Conservation (phyloP, 2,888 invertebrate genomes). For the Dynastes grantii region DNA sequence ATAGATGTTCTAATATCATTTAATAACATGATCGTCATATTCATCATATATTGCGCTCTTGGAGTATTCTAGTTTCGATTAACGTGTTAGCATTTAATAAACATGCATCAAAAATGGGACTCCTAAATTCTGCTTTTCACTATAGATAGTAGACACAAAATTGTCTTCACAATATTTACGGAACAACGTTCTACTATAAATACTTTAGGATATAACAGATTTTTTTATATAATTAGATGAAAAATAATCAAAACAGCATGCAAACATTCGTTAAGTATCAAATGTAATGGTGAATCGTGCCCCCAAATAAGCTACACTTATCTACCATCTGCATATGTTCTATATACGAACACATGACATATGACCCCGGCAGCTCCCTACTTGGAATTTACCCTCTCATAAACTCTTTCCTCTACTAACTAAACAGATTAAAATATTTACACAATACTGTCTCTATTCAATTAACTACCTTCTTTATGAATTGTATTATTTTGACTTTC, state of each 20-base stretch:
- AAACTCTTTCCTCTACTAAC: constrained; percentile 3
- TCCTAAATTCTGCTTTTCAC: constrained; percentile 2
- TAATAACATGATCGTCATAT: too few relatives aligned
- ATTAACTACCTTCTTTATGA: not conserved
- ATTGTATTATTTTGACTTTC: not conserved
- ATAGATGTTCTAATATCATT: too few relatives aligned
- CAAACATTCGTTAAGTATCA: not conserved
- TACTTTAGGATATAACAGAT: not conserved
- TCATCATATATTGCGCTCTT: too few relatives aligned
- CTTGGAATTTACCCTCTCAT: constrained; percentile 39
- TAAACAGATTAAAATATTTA: constrained; percentile 31
- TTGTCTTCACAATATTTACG: not conserved
- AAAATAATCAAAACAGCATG: constrained; percentile 23
- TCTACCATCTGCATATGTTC: constrained; percentile 30
- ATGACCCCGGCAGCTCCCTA: constrained; percentile 31
- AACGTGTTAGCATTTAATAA: not conserved
- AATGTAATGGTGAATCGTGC: constrained; percentile 1
- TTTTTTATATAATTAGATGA: not conserved
- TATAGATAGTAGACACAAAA: not conserved
- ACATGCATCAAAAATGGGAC: not conserved
- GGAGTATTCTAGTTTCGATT: not conserved
- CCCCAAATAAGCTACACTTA: constrained; percentile 28
- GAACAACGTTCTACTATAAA: not conserved
- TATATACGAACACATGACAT: constrained; percentile 31
- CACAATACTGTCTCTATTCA: constrained; percentile 8